Percentiles rank a stretch among this genome's conserved stretches.
These are phyloP conservation scores for Rhabdophis nuchalis DNA, from an alignment of 2,797 vertebrate genomes.

Conservation along the genomic window DNA sequence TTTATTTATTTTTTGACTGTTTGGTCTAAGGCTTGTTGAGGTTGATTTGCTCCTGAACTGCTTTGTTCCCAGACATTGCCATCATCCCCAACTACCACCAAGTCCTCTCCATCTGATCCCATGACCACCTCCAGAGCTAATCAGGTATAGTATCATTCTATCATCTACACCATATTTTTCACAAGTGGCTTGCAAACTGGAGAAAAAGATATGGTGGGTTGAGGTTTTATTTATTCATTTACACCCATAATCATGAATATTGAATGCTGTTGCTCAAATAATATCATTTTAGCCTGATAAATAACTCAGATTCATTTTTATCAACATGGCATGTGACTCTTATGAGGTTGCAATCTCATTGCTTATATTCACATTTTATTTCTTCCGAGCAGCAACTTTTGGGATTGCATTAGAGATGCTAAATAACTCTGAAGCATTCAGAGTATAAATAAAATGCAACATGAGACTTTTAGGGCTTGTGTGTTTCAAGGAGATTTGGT, in stretches of 20 bases:
- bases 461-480: neutral
- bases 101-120: constrained; percentile 88
- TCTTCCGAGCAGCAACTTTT: neutral
- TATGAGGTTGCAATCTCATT: neutral
- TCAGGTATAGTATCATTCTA: constrained; percentile 86
- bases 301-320: constrained; percentile 5
- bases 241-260: constrained; percentile 69
- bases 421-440: neutral
- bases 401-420: neutral
- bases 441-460: neutral
- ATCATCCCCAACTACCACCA: constrained; percentile 89
- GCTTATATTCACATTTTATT: neutral
- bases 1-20: constrained; percentile 72
- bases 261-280: constrained; percentile 44
- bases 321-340: neutral
- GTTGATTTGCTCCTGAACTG: constrained; percentile 87
- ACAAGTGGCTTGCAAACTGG: constrained; percentile 75
- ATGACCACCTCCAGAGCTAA: constrained; percentile 89
- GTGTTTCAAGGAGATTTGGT: neutral
- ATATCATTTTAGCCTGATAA: constrained; percentile 45
- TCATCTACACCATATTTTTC: constrained; percentile 83
- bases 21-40: constrained; percentile 80
- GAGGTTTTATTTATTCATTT: constrained; percentile 78
- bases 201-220: constrained; percentile 79
- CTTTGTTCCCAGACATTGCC: constrained; percentile 90